Evolutionary conservation across 2,888 invertebrate genomes (phyloP), one percentile per base, ranked within the genome.

Genomic region (Thecophora atra): DNA sequence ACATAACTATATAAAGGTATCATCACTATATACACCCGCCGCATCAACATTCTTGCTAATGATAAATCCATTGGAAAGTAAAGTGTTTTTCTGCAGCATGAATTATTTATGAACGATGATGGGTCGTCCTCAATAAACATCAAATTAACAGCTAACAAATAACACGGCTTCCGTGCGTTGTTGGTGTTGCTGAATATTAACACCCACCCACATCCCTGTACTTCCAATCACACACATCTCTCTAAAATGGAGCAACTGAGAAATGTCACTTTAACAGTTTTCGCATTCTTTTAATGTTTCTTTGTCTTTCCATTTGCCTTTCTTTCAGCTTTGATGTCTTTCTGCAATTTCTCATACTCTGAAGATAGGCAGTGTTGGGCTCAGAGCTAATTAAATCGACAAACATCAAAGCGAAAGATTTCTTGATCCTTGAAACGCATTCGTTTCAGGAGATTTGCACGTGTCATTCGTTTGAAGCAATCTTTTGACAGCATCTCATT

Each of bases 51-150:
- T 64, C 24, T 44, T 44, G 64, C 44, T 64, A 47, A 64, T 64
- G 64, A 64, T 24, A 47, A 47, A 64, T 15, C 64, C 21, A 64
- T 64, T 47, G 64, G 47, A 26, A 64, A 44, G 24, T 54, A 37
- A 56, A 67, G 64, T 47, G 47, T 21, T 64, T 4, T 64, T 64
- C 47, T 37, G 54, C 67, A 56, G 17, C 30, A 54, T 47, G 64
- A 67, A 67, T 67, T 42, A 54, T 67, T 67, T 67, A 54, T 67
- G 21, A 2, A 24, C 4, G 5, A 7, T 58, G 17, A 24, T 11
- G 11, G 37, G 37, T 2, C 37, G 37, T 37, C 37, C 37, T 8
- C 7, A 37, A 37, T 6, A 24, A 11, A 28, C 60, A 15, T 60
- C n/a, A 60, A 17, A 60, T 60, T 26, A 30, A 47, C 47, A 47